Percentiles rank a stretch among this genome's conserved stretches.
Evolutionary conservation across 2,113 vertebrate genomes (phyloP).

Genomic region (Cryptomyrus ogoouensis): DNA sequence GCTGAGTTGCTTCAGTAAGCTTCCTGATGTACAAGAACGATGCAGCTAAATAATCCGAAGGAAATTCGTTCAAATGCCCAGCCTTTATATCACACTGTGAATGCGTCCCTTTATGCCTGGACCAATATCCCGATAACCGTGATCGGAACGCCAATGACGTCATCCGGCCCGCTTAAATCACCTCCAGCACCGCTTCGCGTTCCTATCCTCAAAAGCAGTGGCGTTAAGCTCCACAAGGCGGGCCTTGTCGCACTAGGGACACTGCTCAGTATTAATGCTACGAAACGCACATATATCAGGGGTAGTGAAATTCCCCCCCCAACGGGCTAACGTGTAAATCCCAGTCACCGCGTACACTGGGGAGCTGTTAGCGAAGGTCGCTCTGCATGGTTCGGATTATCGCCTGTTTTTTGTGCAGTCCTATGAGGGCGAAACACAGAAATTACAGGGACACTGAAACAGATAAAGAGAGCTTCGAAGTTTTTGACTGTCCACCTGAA

Average conservation of each 20-base stretch:
- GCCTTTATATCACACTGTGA: background rate
- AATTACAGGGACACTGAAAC: background rate
- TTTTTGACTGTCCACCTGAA: background rate
- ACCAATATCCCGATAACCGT: background rate
- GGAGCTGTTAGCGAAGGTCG: background rate
- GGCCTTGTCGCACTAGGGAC: background rate
- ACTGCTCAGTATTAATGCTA: background rate
- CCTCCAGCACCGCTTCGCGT: background rate
- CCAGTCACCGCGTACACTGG: background rate
- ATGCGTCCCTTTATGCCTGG: background rate
- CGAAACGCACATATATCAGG: background rate
- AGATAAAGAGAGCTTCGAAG: background rate
- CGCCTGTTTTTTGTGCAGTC: background rate
- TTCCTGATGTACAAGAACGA: background rate
- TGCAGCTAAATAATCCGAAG: background rate
- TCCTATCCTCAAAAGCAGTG: constrained; percentile 13
- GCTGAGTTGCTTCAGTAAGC: background rate
- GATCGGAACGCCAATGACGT: background rate
- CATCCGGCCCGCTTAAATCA: background rate
- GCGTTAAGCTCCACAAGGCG: constrained; percentile 20
- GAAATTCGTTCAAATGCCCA: background rate
- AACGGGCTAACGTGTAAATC: background rate
- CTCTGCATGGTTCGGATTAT: background rate
- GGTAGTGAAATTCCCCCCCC: background rate
- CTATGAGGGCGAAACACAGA: background rate